A percentile compares a stretch with the other conserved stretches of the same genome.
These are phyloP conservation scores for Mesitornis unicolor DNA, from an alignment of 2,113 vertebrate species.

Conservation along the genomic window DNA sequence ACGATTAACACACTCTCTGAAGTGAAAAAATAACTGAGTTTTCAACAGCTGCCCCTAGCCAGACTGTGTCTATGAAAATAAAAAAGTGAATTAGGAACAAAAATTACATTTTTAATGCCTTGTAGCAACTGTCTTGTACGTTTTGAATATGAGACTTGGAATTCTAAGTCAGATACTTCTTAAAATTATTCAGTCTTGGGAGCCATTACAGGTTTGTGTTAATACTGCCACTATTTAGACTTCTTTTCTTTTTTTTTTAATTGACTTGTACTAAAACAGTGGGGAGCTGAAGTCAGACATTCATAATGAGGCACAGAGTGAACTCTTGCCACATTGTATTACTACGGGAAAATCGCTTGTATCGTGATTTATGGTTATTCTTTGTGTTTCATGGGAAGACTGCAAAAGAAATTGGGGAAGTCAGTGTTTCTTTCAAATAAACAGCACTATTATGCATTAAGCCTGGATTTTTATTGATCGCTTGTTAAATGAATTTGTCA, in stretches of 20 bases:
- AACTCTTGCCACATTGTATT: neutral
- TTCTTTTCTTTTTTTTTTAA: neutral
- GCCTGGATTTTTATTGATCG: neutral
- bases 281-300: neutral
- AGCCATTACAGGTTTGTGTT: neutral
- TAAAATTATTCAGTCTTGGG: neutral
- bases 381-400: conserved; percentile 25
- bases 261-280: neutral
- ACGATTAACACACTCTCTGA: neutral
- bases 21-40: neutral
- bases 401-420: conserved; percentile 54
- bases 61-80: neutral
- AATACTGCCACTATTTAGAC: neutral
- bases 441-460: neutral
- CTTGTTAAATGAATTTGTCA: conserved; percentile 2
- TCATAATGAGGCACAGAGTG: neutral
- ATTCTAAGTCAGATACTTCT: neutral
- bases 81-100: neutral
- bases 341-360: neutral
- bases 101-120: neutral
- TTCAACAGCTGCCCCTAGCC: neutral
- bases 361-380: conserved; percentile 38
- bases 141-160: neutral
- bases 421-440: conserved; percentile 42
- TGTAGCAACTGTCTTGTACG: neutral